phyloP scores from a whole-genome alignment of 2,888 invertebrate species.

The Synanthedon tipuliformis region DNA sequence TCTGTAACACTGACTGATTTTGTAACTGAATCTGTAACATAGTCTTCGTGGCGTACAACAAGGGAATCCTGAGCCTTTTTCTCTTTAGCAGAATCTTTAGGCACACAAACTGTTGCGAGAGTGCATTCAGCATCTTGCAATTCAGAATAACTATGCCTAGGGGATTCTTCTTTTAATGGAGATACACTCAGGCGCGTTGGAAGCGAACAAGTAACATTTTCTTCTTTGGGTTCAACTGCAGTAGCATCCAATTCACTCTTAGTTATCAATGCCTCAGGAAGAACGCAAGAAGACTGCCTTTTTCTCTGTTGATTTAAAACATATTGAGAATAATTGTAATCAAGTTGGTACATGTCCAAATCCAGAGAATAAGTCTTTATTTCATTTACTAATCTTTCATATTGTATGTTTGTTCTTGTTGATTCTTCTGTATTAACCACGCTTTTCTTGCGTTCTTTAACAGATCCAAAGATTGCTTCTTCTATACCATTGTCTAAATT shows the following conservation, averaged over 20 bases:
- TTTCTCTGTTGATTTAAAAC: constrained; percentile 18
- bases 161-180: constrained; percentile 4
- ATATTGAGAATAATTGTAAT: constrained; percentile 37
- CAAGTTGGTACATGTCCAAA: constrained; percentile 37
- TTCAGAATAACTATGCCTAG: constrained; percentile 13
- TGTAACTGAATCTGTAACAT: not conserved
- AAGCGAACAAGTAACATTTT: not conserved
- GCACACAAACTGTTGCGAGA: constrained; percentile 8
- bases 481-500: constrained; percentile 40
- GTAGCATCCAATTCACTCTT: not conserved
- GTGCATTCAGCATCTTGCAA: constrained; percentile 18
- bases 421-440: constrained; percentile 12
- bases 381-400: constrained; percentile 41
- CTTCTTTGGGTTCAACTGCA: not conserved
- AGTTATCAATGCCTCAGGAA: not conserved
- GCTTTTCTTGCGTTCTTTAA: constrained; percentile 62
- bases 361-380: constrained; percentile 44
- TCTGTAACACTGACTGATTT: not conserved
- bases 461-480: constrained; percentile 73
- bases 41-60: not conserved
- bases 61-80: not conserved
- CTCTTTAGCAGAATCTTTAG: not conserved
- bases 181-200: constrained; percentile 1
- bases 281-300: not conserved
- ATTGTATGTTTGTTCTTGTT: constrained; percentile 24